Base-by-base conservation (phyloP, 2,113 vertebrate species). In the Psilopsiagon aurifrons region DNA sequence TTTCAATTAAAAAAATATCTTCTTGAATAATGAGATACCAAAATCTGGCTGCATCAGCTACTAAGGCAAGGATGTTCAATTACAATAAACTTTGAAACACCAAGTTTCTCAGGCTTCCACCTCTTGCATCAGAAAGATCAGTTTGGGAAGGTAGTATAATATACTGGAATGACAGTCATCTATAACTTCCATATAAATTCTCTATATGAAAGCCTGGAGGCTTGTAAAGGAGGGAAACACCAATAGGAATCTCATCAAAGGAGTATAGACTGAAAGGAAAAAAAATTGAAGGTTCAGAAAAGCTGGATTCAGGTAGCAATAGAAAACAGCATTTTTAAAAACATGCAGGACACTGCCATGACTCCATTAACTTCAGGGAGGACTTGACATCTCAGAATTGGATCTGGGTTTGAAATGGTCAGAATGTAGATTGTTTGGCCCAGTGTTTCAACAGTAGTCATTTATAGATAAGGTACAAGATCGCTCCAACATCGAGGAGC, bases 341-440 rank as follows among this genome's bases (percentile, higher is more conserved):
- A 78, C 7, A 11, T 7, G 2, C 6, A 57, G 37, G 31, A 44
- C 24, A 4, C 24, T 49, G 24, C 31, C 1, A 0, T 60, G 44
- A 41, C 24, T 66, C 39, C 41, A 44, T 8, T 54, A 81, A 39
- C 7, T 24, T 52, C n/a, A 77, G 18, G 8, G 27, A 84, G 31
- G 22, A 24, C 24, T 77, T 86, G 44, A 47, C 49, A 27, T 60
- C 35, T 77, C n/a, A 18, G 52, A 8, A 64, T 70, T 90, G 52
- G 33, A 78, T 74, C 31, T 62, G 69, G 59, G n/a, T 89, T 84
- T 81, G 49, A 79, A 79, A 39, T 31, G 70, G 22, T 13, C 44
- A 78, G 25, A 29, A 17, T 19, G 7, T 25, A 63, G 33, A 18
- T 23, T 75, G 19, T 28, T 84, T 71, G 22, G 11, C 33, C 52